Base-by-base conservation (phyloP, 1,140 invertebrate species). In the Heliconius melpomene region DNA sequence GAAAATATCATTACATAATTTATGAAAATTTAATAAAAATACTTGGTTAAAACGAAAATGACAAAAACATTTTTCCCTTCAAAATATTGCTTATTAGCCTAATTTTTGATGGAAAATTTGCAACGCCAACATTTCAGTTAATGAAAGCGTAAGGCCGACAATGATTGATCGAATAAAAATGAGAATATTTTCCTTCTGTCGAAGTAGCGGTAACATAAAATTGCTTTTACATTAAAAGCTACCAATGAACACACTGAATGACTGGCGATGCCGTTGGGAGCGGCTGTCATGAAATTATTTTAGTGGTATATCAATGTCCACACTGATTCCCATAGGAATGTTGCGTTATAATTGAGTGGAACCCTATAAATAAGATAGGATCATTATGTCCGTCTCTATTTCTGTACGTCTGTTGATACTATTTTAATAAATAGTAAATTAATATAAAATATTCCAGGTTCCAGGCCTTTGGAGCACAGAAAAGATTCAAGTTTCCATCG, bases 141-240 rank as follows among this genome's bases (percentile, higher is more conserved):
- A 78, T 81, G 75, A 81, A 81, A 78, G 36, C 81, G 29, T 54
- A 72, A 72, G 23, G 74, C 77, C 73, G 66, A 79, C 75, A 60
- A 87, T 87, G 89, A 90, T 90, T 91, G 86, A 91, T 90, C 85
- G 80, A 81, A 83, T 80, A 83, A 86, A 87, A 88, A 87, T 84
- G 82, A 83, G 78, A 77, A 82, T 57, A 85, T 84, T 86, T 87
- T 85, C 88, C 88, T 84, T 80, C 83, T 83, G 87, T 76, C 52
- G 79, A 73, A 74, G 82, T 60, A 50, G 77, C 79, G 83, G 82
- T 83, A 82, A 92, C 91, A 92, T 80, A 88, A 88, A 90, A 92
- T 91, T 82, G 90, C 91, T 92, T 89, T 92, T 91, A 92, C 83
- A 90, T 91, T 92, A 91, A 91, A 91, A 91, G 88, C 87, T 79